Conservation (phyloP, 2,888 invertebrate species). For the Margaritifera margaritifera region DNA sequence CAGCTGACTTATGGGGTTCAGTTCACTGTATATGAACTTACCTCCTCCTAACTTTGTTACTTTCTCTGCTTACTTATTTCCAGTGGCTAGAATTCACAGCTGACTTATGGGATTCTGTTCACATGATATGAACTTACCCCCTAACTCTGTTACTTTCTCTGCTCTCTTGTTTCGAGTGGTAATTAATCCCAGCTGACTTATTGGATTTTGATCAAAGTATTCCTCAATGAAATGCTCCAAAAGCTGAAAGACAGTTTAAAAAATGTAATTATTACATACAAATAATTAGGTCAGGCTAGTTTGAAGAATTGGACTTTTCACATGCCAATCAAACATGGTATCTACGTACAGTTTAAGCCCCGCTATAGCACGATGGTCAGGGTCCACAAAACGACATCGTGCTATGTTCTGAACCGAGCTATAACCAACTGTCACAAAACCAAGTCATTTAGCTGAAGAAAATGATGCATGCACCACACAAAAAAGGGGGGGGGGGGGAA, state of each 20-base stretch:
- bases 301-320: neutral
- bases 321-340: neutral
- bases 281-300: too few species aligned
- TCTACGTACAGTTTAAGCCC: too few species aligned
- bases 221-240: constrained; percentile 95
- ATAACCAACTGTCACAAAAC: too few species aligned
- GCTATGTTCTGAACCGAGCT: too few species aligned
- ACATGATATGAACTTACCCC: constrained; percentile 80
- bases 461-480: too few species aligned
- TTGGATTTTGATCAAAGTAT: constrained; percentile 98
- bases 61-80: constrained; percentile 95
- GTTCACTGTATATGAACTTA: constrained; percentile 73
- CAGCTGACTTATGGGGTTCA: too few species aligned
- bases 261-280: neutral
- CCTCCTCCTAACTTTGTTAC: constrained; percentile 93
- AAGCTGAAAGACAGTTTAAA: constrained; percentile 78
- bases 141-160: constrained; percentile 91
- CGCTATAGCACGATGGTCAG: too few species aligned
- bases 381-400: too few species aligned
- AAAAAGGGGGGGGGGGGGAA: too few species aligned
- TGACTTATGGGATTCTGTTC: too few species aligned
- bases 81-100: constrained; percentile 76
- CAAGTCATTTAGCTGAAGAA: too few species aligned
- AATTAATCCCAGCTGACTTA: constrained; percentile 96
- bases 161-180: constrained; percentile 93